Evolutionary conservation across 2,888 invertebrate species (phyloP).

Genomic region (Drosophila ochracea): DNA sequence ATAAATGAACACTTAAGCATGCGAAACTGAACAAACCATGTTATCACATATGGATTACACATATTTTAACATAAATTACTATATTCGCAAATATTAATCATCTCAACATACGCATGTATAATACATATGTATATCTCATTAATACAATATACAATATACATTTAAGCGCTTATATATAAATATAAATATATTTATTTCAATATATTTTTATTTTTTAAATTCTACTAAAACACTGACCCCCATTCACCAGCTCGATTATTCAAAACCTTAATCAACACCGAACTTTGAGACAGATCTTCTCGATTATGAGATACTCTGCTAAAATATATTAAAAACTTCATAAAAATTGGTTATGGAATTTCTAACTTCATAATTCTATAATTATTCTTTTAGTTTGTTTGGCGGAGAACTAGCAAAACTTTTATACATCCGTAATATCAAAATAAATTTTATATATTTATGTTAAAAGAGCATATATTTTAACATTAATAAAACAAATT

Average conservation of each 20-base stretch:
- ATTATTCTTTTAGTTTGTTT: not conserved
- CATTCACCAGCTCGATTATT: not conserved
- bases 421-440: not conserved
- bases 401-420: not conserved
- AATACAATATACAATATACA: not conserved
- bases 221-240: not conserved
- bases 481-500: not conserved
- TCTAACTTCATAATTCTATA: not conserved
- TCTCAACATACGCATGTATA: not conserved
- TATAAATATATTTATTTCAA: not conserved
- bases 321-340: not conserved
- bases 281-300: not conserved
- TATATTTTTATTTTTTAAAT: not conserved
- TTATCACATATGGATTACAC: slow-evolving; percentile 31
- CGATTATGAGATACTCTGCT: not conserved
- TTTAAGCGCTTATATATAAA: not conserved
- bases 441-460: not conserved
- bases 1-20: not conserved
- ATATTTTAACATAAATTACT: slow-evolving; percentile 43
- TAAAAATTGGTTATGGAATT: not conserved
- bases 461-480: not conserved
- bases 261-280: not conserved
- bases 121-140: not conserved
- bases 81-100: slow-evolving; percentile 2
- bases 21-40: slow-evolving; percentile 8